Percentiles rank a stretch among this genome's conserved stretches.
These are phyloP conservation scores for Macroramphosus scolopax DNA, from an alignment of 2,797 vertebrate genomes.

Conservation along the genomic window DNA sequence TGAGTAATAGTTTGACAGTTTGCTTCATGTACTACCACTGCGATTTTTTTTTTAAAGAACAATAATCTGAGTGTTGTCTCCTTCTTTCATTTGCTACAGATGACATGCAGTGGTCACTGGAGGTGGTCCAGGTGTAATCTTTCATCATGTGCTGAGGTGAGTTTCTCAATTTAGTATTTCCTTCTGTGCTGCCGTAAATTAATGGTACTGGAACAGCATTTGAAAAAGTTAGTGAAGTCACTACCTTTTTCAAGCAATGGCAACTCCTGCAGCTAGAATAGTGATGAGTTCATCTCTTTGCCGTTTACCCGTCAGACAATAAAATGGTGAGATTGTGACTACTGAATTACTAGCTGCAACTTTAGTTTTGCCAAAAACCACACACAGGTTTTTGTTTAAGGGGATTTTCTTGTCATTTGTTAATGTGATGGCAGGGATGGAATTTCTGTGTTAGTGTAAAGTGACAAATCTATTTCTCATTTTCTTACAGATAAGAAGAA, in stretches of 20 bases:
- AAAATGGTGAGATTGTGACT: conserved; percentile 69
- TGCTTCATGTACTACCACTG: no score
- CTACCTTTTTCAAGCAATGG: neutral
- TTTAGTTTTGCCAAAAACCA: neutral
- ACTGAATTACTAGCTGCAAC: conserved; percentile 70
- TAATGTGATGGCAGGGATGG: no score
- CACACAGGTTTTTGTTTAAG: no score
- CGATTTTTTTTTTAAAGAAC: no score
- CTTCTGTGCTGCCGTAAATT: neutral
- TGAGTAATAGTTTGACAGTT: no score
- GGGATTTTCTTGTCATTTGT: no score
- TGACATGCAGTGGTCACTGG: neutral
- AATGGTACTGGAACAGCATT: no score
- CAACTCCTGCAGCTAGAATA: conserved; percentile 27
- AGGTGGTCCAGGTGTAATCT: neutral
- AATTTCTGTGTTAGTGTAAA: no score
- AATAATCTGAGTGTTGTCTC: no score
- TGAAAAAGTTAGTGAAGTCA: no score
- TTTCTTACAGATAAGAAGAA: conserved; percentile 25
- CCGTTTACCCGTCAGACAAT: conserved; percentile 86
- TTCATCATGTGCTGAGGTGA: conserved; percentile 4
- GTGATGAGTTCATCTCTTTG: conserved; percentile 68
- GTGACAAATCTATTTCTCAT: neutral
- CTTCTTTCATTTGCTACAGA: neutral
- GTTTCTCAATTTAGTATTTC: conserved; percentile 21